These are phyloP conservation scores for Salvator merianae DNA, from an alignment of 2,113 vertebrate species.

Conservation along the genomic window DNA sequence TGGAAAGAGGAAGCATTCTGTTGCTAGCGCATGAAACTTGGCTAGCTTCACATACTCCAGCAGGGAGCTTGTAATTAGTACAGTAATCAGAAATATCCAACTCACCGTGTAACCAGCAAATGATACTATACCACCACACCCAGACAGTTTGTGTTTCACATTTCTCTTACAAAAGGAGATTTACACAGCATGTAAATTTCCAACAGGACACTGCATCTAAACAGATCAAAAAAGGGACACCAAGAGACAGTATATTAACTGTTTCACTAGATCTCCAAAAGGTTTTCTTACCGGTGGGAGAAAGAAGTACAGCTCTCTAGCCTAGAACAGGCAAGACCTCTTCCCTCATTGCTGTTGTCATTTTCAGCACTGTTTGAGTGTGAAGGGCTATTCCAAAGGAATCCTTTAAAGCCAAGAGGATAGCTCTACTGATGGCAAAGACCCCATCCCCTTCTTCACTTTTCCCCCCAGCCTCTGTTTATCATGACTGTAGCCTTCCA, in stretches of 20 bases:
- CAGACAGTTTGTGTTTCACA: not conserved
- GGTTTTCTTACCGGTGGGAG: no score
- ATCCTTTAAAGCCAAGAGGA: not conserved
- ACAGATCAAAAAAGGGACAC: constrained; percentile 36
- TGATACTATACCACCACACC: constrained; percentile 34
- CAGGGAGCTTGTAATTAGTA: not conserved
- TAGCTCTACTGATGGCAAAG: not conserved
- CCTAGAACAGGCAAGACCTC: not conserved
- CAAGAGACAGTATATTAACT: constrained; percentile 51
- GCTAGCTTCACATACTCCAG: not conserved
- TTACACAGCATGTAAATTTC: constrained; percentile 69
- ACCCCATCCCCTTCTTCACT: no score
- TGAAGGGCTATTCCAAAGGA: not conserved
- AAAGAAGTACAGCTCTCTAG: not conserved
- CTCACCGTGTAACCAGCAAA: constrained; percentile 32
- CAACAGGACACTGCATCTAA: constrained; percentile 56
- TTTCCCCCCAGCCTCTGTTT: no score
- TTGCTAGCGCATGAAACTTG: not conserved
- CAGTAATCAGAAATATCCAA: constrained; percentile 63
- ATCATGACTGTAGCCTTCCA: no score
- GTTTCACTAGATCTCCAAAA: constrained; percentile 10
- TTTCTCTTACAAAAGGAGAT: constrained; percentile 57
- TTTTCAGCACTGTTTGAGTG: not conserved
- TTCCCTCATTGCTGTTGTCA: not conserved
- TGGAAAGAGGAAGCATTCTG: not conserved